Percentiles rank a stretch among this genome's conserved stretches.
These are phyloP conservation scores for Sesia bembeciformis DNA, from an alignment of 2,888 invertebrate species.

Conservation along the genomic window DNA sequence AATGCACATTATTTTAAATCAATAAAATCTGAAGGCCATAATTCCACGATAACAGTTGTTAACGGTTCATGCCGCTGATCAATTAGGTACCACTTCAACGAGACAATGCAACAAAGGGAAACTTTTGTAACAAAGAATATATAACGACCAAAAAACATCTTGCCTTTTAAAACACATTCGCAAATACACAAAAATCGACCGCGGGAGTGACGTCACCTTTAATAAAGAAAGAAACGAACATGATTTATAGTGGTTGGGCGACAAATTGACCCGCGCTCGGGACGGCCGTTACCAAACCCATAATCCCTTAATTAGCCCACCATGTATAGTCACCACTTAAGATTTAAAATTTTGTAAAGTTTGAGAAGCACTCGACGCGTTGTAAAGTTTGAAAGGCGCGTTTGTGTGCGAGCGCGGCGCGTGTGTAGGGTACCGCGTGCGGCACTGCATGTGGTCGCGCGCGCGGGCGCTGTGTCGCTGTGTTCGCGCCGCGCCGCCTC, in stretches of 20 bases:
- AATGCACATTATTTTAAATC: conserved; percentile 35
- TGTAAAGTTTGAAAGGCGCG: conserved; percentile 14
- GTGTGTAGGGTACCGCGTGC: conserved; percentile 13
- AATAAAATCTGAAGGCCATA: conserved; percentile 38
- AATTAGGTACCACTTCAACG: conserved; percentile 10
- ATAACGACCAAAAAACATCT: conserved; percentile 6
- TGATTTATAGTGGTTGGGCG: conserved; percentile 46
- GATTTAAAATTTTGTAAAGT: conserved; percentile 3
- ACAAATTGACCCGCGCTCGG: conserved; percentile 45
- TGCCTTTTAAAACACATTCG: conserved; percentile 15
- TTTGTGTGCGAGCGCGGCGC: conserved; percentile 14
- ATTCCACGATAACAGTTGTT: conserved; percentile 20
- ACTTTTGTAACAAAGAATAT: conserved; percentile 1
- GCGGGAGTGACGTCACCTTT: conserved; percentile 65
- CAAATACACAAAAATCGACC: conserved; percentile 36
- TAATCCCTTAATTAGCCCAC: conserved; percentile 56
- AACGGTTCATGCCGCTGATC: not conserved
- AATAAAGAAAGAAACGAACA: conserved; percentile 52
- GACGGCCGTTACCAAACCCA: conserved; percentile 48
- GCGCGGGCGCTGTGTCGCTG: conserved; percentile 49
- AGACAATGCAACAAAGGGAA: conserved; percentile 50
- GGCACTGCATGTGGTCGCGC: conserved; percentile 23
- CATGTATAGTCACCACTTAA: conserved; percentile 26
- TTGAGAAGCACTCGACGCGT: conserved; percentile 12
- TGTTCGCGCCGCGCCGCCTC: conserved; percentile 68